Evolutionary conservation across 92 coral and sea anemone genomes (phyloP).

Genomic region (Paragorgia papillata): DNA sequence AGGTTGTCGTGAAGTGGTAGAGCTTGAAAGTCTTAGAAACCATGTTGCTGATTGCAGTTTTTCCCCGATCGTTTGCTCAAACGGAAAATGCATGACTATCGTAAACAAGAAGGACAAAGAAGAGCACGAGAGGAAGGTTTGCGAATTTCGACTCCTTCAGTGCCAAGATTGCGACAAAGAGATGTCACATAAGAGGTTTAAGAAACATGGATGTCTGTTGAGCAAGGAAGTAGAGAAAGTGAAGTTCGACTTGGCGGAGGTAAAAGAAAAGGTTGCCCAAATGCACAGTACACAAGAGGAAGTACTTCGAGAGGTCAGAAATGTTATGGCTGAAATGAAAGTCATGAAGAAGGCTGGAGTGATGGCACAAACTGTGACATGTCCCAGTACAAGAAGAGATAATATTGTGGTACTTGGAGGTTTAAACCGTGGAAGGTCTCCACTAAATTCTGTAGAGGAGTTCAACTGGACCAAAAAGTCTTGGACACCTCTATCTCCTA

Average conservation of each 20-base stretch:
- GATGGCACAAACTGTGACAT: no score
- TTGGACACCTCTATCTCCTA: background rate
- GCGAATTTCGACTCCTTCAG: background rate
- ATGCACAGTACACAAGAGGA: background rate
- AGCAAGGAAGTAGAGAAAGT: conserved; percentile 2
- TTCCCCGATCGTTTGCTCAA: background rate
- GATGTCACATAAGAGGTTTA: background rate
- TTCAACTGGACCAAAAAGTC: background rate
- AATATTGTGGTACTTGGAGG: background rate
- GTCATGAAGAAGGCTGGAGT: no score
- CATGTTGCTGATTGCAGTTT: background rate
- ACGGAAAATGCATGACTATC: background rate
- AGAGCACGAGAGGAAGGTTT: conserved; percentile 3
- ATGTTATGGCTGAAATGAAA: background rate
- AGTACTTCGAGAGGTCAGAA: background rate
- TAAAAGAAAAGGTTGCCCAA: background rate
- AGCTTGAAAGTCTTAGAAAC: background rate
- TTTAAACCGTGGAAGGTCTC: background rate
- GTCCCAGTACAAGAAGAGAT: background rate
- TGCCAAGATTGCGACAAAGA: conserved; percentile 11
- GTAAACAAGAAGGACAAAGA: background rate
- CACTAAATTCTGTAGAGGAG: conserved; percentile 25
- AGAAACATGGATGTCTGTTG: background rate
- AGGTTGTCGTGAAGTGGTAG: conserved; percentile 6
- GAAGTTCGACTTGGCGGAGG: background rate